Base-by-base conservation (phyloP, 2,888 invertebrate species). In the Lasioglossum morio region DNA sequence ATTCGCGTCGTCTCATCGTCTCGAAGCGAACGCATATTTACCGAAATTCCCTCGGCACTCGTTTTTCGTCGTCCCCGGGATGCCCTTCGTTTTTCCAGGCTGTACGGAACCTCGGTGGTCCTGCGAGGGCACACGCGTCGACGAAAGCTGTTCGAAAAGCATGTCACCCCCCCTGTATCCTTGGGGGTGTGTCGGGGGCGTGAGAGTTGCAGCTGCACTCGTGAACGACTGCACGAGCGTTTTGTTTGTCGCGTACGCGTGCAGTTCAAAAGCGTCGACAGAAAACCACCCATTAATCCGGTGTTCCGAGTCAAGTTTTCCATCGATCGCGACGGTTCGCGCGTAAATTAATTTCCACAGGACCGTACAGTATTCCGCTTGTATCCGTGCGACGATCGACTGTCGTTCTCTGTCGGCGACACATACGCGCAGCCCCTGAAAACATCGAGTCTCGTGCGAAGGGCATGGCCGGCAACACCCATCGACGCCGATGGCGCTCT, bases 141-240 rank as follows among this genome's bases (percentile, higher is more conserved):
- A 40, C 75, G 70, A 16, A 77, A 78, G 63, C 81, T 83, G 76
- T 53, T 60, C 76, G 75, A 82, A 84, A 92, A 91, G 91, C 90
- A 91, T 89, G 93, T 90, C 87, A 84, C 89, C 90, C 91, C 91
- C 91, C 91, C 81, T 82, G 89, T 84, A 90, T 86, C 83, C 85
- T 81, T 79, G 87, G 92, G 93, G 94, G 94, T 93, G 94, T 94
- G 94, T 93, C 94, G 92, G 92, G 92, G 94, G 94, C 94, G 94
- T 94, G 93, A 81, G 88, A 90, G 88, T 83, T 87, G 90, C 92
- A 92, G 92, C 92, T 89, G 93, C 87, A 85, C 89, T 85, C 86
- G 72, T 86, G 86, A n/a, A 57, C 57, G 72, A 83, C 84, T 85
- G 87, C 90, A 91, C 91, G 91, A 88, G 90, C 69, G 37, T 37